Conservation (phyloP, 2,888 invertebrate genomes). For the Nemotelus nigrinus region DNA sequence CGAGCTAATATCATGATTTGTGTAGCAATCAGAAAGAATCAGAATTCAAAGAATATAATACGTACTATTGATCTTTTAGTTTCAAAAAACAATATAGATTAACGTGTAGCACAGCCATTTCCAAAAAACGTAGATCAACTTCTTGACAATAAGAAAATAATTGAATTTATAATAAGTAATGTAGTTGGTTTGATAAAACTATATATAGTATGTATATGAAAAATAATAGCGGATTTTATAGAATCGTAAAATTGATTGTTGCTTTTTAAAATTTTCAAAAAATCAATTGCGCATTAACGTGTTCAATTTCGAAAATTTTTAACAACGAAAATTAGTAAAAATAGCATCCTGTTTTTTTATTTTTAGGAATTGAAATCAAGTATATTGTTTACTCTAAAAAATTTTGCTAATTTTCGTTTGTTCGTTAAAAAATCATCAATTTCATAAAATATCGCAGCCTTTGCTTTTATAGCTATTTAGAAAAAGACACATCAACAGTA, state of each 20-base stretch:
- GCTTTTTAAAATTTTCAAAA: no score
- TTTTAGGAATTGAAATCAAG: not conserved
- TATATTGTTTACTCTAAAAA: not conserved
- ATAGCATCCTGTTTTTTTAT: no score
- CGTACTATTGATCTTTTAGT: not conserved
- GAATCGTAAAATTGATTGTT: not conserved
- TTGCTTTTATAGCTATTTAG: slow-evolving; percentile 45
- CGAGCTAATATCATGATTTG: not conserved
- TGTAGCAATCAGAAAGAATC: slow-evolving; percentile 25
- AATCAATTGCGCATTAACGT: no score
- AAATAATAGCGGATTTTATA: not conserved
- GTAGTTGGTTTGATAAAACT: slow-evolving; percentile 29
- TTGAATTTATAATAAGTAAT: slow-evolving; percentile 48
- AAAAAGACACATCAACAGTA: slow-evolving; percentile 49
- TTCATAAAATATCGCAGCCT: not conserved
- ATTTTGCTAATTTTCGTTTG: slow-evolving; percentile 24
- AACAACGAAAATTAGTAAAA: no score
- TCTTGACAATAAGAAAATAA: slow-evolving; percentile 72
- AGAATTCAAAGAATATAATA: slow-evolving; percentile 35
- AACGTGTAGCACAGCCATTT: slow-evolving; percentile 76
- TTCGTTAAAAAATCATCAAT: not conserved
- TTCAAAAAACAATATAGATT: slow-evolving; percentile 51
- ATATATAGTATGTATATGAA: slow-evolving; percentile 15
- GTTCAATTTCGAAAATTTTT: no score
- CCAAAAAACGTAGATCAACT: slow-evolving; percentile 96